Base-by-base conservation (phyloP, 2,888 invertebrate genomes). In the Agrypnus murinus region DNA sequence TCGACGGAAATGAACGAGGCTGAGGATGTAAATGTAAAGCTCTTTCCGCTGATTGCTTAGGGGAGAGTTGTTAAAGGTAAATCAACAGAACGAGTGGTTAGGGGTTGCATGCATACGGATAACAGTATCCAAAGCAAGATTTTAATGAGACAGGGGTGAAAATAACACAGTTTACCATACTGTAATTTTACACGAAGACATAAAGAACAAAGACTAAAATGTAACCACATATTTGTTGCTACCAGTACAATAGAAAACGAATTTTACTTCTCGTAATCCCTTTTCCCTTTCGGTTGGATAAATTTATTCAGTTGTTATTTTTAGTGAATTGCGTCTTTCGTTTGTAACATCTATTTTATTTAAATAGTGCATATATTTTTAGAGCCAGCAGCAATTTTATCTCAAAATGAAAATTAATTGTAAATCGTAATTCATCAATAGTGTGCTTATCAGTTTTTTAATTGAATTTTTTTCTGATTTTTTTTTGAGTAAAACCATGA, bases 11-110 rank as follows among this genome's bases (percentile, higher is more conserved):
- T n/a, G 34, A 53, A 53, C 34, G 7, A 34, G 34, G 7, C 32
- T 14, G 53, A 25, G 53, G 53, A 53, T 53, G 25, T 34, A 53
- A 53, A 53, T 53, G 53, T 53, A 53, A 36, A 48, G 48, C 53
- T 53, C 53, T 53, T 53, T 53, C 53, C 53, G 15, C 17, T 53
- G 53, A 53, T 53, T 53, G 32, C 53, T 12, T 14, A 34, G 34
- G 53, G 53, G 53, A 34, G 9, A 34, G 34, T 53, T 34, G 53
- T 53, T 53, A 36, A n/a, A 32, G 53, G 53, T 53, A 34, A 53
- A 53, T 53, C 53, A 53, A 14, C 15, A 15, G 8, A 53, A 14
- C 53, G 53, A 34, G 53, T 34, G 19, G 36, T 34, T 34, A 14
- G 25, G 53, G 53, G 50, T 14, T 50, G 40, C 32, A 31, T 31